Evolutionary conservation across 2,888 invertebrate species (phyloP).

Genomic region (Melanchra persicariae): DNA sequence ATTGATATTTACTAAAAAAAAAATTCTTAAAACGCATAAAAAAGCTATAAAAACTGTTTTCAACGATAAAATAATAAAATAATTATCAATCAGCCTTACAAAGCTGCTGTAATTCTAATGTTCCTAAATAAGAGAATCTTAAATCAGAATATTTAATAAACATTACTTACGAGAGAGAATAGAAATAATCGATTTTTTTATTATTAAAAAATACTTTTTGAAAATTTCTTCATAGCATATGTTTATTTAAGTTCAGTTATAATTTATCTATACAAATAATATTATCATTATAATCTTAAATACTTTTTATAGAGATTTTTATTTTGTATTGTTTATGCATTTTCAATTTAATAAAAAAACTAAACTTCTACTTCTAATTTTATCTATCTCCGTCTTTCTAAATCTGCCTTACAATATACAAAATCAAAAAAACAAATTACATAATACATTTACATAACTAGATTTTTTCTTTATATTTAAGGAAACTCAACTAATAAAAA

Average conservation of each 20-base stretch:
- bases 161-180: conserved; percentile 13
- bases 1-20: neutral
- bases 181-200: neutral
- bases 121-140: conserved; percentile 47
- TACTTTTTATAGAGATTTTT: neutral
- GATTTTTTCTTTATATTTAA: neutral
- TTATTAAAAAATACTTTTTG: too few species aligned
- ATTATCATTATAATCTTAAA: too few species aligned
- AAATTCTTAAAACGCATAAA: too few species aligned
- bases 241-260: too few species aligned
- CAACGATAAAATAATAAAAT: neutral
- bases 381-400: conserved; percentile 13
- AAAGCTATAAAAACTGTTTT: neutral
- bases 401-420: conserved; percentile 16
- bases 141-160: conserved; percentile 5
- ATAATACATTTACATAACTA: too few species aligned
- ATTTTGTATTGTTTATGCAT: neutral
- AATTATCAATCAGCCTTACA: conserved; percentile 1
- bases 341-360: neutral
- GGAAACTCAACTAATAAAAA: too few species aligned
- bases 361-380: too few species aligned
- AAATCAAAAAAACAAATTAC: conserved; percentile 10
- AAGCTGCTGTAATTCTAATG: conserved; percentile 15
- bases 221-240: too few species aligned
- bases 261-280: too few species aligned